Evolutionary conservation across 2,113 vertebrate species (phyloP).

Genomic region (Crotalus horridus): DNA sequence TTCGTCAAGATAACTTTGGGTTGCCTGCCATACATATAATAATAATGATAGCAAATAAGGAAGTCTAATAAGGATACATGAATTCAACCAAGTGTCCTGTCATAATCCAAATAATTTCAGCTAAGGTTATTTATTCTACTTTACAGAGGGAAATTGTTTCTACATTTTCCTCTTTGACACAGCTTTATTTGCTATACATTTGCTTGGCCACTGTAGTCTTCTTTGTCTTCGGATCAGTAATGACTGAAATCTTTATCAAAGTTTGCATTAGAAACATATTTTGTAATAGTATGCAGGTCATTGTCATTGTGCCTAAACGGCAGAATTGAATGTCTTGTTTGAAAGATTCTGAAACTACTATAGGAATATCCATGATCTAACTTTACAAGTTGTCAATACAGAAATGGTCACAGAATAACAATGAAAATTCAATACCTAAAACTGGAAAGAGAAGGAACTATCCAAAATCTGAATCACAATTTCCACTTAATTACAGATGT

Average conservation of each 20-base stretch:
- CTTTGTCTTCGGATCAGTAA: not conserved
- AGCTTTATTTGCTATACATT: not conserved
- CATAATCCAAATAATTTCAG: conserved; percentile 18
- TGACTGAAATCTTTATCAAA: not conserved
- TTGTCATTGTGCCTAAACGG: not conserved
- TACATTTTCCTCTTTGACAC: not conserved
- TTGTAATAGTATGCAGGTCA: not conserved
- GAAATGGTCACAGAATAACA: not conserved
- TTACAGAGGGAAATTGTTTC: not conserved
- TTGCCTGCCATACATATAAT: conserved; percentile 73
- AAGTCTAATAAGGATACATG: conserved; percentile 42
- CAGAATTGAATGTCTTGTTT: not conserved
- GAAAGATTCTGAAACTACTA: not conserved
- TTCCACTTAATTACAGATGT: not conserved
- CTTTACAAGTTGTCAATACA: not conserved
- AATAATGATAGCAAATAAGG: conserved; percentile 55
- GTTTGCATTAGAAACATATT: not conserved
- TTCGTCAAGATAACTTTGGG: conserved; percentile 79
- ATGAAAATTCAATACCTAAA: not conserved
- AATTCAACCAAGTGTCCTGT: conserved; percentile 53
- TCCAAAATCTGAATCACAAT: not conserved
- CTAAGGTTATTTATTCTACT: conserved; percentile 17
- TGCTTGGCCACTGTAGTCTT: not conserved
- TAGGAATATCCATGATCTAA: not conserved
- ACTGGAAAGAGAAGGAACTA: not conserved